These are phyloP conservation scores for Cepaea nemoralis DNA, from an alignment of 1,140 invertebrate genomes.

Conservation along the genomic window DNA sequence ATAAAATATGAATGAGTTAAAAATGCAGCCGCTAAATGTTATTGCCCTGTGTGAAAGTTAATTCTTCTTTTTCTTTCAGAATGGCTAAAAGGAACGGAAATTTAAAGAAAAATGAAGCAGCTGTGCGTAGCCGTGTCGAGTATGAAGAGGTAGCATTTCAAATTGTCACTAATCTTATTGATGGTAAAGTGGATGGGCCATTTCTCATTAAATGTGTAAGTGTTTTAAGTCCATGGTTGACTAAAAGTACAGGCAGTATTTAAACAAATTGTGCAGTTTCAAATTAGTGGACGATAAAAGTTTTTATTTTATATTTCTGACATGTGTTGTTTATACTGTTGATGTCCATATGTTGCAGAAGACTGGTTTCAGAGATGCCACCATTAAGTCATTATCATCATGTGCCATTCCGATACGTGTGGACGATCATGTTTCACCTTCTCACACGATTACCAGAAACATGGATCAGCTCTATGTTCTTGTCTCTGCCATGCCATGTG, in stretches of 20 bases:
- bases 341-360: not conserved
- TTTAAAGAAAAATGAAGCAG: conserved; percentile 8
- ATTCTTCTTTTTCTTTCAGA: not conserved
- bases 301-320: too few species aligned
- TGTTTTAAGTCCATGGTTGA: not conserved
- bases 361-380: not conserved
- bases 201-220: conserved; percentile 34
- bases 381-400: not conserved
- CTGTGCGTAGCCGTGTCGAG: conserved; percentile 6
- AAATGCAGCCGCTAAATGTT: too few species aligned
- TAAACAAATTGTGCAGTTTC: not conserved
- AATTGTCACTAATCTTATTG: conserved; percentile 37
- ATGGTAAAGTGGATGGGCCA: conserved; percentile 12
- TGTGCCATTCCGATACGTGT: not conserved
- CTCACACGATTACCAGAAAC: too few species aligned
- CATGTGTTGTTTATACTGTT: not conserved
- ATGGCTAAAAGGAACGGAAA: conserved; percentile 15
- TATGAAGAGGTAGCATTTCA: conserved; percentile 39
- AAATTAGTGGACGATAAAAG: not conserved
- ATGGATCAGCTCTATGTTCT: too few species aligned
- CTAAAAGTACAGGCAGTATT: not conserved
- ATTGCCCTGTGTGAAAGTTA: too few species aligned
- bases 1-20: too few species aligned
- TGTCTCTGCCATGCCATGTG: too few species aligned
- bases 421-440: too few species aligned